Conservation (phyloP, 2,113 vertebrate species). For the Polypterus bichir region DNA sequence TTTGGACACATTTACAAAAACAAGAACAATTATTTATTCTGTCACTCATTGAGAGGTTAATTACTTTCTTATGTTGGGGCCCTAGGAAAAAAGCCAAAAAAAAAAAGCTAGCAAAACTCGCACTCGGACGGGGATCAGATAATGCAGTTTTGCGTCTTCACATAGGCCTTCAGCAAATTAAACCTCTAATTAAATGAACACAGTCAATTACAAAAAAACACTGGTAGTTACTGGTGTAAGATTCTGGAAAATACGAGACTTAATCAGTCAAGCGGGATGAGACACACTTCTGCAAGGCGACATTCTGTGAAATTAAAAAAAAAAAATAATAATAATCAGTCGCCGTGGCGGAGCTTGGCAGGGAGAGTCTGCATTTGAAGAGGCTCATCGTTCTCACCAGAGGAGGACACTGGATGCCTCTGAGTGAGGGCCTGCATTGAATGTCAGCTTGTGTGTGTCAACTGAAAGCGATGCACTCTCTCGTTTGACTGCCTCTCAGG, state of each 20-base stretch:
- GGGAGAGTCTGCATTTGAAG: too few species aligned
- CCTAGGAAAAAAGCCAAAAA: background rate
- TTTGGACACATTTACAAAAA: background rate
- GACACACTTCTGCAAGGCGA: background rate
- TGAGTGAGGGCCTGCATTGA: too few species aligned
- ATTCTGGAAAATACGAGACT: background rate
- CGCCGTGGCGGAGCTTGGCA: too few species aligned
- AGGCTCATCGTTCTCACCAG: too few species aligned
- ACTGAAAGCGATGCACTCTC: too few species aligned
- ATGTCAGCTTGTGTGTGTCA: too few species aligned
- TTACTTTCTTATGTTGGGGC: background rate
- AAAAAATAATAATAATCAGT: too few species aligned
- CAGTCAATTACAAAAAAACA: background rate
- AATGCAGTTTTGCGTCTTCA: background rate
- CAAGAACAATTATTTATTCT: background rate
- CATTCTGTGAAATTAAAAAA: background rate
- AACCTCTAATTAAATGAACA: background rate
- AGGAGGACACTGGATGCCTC: too few species aligned
- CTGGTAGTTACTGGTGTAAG: background rate
- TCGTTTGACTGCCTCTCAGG: too few species aligned
- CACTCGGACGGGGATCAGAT: background rate
- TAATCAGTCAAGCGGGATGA: background rate
- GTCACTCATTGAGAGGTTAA: background rate
- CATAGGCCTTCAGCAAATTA: background rate
- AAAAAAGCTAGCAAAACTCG: background rate